A percentile compares a stretch with the other conserved stretches of the same genome.
Conservation (phyloP, 2,797 vertebrate species). For the Clamator glandarius region DNA sequence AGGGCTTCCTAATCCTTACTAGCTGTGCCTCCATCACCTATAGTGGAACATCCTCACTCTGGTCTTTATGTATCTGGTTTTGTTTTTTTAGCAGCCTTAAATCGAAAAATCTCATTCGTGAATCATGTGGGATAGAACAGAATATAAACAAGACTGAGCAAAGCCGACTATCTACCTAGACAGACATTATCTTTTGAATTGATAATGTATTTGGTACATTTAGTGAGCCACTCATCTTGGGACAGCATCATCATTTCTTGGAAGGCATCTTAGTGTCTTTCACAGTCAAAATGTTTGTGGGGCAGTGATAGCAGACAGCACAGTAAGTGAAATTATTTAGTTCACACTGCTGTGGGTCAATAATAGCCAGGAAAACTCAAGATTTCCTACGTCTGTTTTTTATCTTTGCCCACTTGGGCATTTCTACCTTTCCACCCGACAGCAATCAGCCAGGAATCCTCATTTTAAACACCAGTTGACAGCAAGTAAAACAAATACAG, state of each 20-base stretch:
- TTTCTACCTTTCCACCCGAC: not conserved
- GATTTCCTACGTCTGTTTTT: not conserved
- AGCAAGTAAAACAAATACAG: not conserved
- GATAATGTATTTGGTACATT: not conserved
- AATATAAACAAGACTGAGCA: not conserved
- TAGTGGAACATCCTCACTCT: not conserved
- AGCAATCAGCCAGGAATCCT: not conserved
- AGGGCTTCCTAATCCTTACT: not conserved
- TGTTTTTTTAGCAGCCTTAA: not conserved
- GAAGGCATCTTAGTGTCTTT: not conserved
- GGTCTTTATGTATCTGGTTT: fast-evolving
- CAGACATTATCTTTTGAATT: not conserved
- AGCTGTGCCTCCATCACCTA: not conserved
- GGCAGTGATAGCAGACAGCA: not conserved
- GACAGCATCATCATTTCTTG: not conserved
- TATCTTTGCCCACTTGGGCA: not conserved
- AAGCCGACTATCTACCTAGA: not conserved
- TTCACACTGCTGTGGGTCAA: not conserved
- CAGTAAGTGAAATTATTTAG: not conserved
- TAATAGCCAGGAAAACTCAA: not conserved
- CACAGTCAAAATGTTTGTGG: not conserved
- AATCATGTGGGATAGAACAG: not conserved
- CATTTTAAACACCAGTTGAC: not conserved
- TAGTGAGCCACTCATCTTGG: not conserved
- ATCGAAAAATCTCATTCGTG: not conserved